These are phyloP conservation scores for Verasper variegatus DNA, from an alignment of 2,113 vertebrate species.

Conservation along the genomic window DNA sequence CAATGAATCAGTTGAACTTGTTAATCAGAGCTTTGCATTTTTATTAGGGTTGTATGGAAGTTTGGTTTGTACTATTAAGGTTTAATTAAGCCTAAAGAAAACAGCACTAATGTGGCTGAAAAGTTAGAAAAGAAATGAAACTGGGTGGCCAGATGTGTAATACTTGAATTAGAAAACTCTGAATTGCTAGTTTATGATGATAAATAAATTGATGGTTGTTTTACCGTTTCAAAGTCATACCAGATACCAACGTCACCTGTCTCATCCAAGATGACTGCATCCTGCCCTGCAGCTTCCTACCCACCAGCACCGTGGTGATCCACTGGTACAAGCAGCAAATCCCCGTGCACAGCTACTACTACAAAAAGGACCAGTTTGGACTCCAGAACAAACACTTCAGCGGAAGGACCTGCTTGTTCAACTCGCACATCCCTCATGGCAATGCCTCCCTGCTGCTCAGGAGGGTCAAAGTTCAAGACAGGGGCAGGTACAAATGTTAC, in stretches of 20 bases:
- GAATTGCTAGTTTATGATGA: no score
- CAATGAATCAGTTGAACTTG: neutral
- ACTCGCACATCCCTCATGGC: conserved; percentile 77
- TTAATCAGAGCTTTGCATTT: neutral
- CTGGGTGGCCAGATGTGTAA: neutral
- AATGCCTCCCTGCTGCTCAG: conserved; percentile 86
- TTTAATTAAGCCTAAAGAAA: conserved; percentile 4
- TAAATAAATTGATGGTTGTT: neutral
- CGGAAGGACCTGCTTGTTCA: conserved; percentile 82
- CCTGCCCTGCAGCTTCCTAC: conserved; percentile 84
- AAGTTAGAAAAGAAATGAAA: neutral
- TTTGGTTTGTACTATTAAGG: no score
- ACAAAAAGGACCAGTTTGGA: conserved; percentile 78
- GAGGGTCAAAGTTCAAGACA: conserved; percentile 80
- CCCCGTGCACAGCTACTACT: conserved; percentile 85
- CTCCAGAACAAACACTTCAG: conserved; percentile 80
- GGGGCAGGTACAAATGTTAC: conserved; percentile 85
- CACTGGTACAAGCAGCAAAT: conserved; percentile 85
- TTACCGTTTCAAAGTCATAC: conserved; percentile 19
- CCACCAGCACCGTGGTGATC: conserved; percentile 81
- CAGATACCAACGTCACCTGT: conserved; percentile 78
- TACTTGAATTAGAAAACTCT: no score
- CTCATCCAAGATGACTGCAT: conserved; percentile 83
- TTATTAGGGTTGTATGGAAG: no score
- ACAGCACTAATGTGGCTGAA: neutral